Evolutionary conservation across 2,113 vertebrate species (phyloP), one percentile per base, ranked within the genome.

Genomic region (Channa argus): DNA sequence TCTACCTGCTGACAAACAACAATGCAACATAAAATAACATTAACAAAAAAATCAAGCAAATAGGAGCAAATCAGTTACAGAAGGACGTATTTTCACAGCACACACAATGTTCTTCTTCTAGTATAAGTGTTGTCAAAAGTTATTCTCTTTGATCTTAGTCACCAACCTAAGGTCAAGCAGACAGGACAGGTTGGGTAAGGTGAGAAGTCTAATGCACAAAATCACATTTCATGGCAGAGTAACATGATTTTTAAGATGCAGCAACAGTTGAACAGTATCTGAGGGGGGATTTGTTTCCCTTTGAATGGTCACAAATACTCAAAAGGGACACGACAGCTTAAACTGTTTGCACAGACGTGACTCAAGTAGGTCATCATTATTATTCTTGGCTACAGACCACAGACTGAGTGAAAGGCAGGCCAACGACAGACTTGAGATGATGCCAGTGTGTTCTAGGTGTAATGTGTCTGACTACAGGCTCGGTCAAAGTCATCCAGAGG

Each of bases 401-500:
- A 43, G 64, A 45, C 62, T 15, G 50, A 85, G 81, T 56, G 72
- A 58, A 55, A 80, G 71, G 74, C 73, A 10, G 74, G 63, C 70
- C 77, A 63, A 63, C 58, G 86, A 62, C 51, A 65, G 79, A 63
- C 72, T 80, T 83, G 82, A 88, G 82, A 74, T 15, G 71, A 63
- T 88, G 89, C 87, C 90, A 86, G 79, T 44, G 69, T 49, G 71
- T 65, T 87, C 76, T 70, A 83, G 82, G 81, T 79, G 79, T 88
- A 79, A 76, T 62, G 78, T 84, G 79, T 84, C 84, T 15, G 39
- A 74, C 46, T 54, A 24, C 56, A 10, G 63, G 44, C 71, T 69
- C 9, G 51, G 60, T 71, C 67, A 80, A 58, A 87, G 80, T 60
- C 69, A 1, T 60, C 34, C 58, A 15, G 67, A 63, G 61, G 39